phyloP scores from a whole-genome alignment of 2,797 vertebrate species.

The Enoplosus armatus region DNA sequence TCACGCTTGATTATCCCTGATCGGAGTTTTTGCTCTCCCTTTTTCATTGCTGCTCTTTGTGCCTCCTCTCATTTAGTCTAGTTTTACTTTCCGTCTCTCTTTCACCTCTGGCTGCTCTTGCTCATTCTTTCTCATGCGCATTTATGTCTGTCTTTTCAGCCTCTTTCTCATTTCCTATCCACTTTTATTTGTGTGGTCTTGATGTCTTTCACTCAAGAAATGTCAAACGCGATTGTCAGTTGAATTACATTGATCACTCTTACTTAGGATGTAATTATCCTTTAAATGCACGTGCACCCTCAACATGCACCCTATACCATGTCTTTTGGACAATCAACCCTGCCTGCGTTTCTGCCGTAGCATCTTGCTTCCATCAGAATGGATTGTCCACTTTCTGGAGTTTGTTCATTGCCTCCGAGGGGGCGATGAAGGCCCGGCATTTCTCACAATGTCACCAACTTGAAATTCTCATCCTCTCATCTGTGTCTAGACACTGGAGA shows the following conservation, averaged over 20 bases:
- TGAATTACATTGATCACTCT: conserved; percentile 3
- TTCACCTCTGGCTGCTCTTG: conserved; percentile 28
- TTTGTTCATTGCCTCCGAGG: conserved; percentile 19
- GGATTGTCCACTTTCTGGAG: conserved; percentile 12
- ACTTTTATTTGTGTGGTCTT: conserved; percentile 8
- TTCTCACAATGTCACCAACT: conserved; percentile 33
- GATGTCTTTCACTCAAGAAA: background rate
- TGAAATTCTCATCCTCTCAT: conserved; percentile 35
- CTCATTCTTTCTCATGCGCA: conserved; percentile 32
- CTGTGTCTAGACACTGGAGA: conserved; percentile 39
- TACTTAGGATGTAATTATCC: conserved; percentile 5
- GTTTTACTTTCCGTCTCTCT: conserved; percentile 48
- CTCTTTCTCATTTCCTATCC: background rate
- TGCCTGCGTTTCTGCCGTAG: conserved; percentile 18
- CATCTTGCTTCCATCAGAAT: conserved; percentile 13
- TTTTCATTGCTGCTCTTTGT: conserved; percentile 50
- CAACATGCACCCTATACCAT: background rate
- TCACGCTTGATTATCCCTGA: conserved; percentile 81
- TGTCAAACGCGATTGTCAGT: background rate
- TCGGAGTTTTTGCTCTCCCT: conserved; percentile 65
- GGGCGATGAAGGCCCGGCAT: conserved; percentile 28
- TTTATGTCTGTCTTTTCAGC: conserved; percentile 17
- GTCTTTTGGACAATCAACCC: background rate
- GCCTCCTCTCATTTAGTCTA: conserved; percentile 62
- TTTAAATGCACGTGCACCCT: background rate